These are phyloP conservation scores for Pachypeltis micranthus DNA, from an alignment of 1,140 invertebrate genomes.

Conservation along the genomic window DNA sequence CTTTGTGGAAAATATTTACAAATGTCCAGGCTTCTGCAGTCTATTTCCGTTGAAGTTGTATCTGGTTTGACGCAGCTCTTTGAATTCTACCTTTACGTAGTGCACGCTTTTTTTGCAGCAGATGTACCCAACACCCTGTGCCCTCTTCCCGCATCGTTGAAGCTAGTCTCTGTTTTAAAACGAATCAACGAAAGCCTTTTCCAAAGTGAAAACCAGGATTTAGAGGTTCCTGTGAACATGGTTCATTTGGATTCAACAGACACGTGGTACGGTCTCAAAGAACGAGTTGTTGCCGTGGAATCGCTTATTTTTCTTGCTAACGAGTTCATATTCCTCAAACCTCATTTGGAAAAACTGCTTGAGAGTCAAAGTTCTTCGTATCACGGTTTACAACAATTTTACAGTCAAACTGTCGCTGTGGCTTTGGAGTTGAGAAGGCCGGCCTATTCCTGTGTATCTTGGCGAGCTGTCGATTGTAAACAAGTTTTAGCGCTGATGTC, in stretches of 20 bases:
- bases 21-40: constrained; percentile 81
- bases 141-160: constrained; percentile 31
- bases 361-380: constrained; percentile 45
- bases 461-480: constrained; percentile 65
- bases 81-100: constrained; percentile 87
- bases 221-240: constrained; percentile 37
- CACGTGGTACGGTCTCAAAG: constrained; percentile 64
- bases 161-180: constrained; percentile 59
- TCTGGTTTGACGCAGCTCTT: constrained; percentile 85
- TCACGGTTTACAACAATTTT: constrained; percentile 63
- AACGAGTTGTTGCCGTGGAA: constrained; percentile 82
- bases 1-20: constrained; percentile 88
- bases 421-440: constrained; percentile 63
- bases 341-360: constrained; percentile 67
- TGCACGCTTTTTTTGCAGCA: constrained; percentile 77
- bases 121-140: constrained; percentile 40
- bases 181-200: constrained; percentile 57
- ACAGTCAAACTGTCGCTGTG: constrained; percentile 53
- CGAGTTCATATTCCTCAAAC: constrained; percentile 71
- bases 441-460: constrained; percentile 72
- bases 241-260: constrained; percentile 59
- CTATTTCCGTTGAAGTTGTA: constrained; percentile 85
- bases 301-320: constrained; percentile 79
- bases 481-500: constrained; percentile 70
- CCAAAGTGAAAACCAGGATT: constrained; percentile 33